Evolutionary conservation across 1,140 invertebrate genomes (phyloP), one percentile per base, ranked within the genome.

Genomic region (Cydia pomonella): DNA sequence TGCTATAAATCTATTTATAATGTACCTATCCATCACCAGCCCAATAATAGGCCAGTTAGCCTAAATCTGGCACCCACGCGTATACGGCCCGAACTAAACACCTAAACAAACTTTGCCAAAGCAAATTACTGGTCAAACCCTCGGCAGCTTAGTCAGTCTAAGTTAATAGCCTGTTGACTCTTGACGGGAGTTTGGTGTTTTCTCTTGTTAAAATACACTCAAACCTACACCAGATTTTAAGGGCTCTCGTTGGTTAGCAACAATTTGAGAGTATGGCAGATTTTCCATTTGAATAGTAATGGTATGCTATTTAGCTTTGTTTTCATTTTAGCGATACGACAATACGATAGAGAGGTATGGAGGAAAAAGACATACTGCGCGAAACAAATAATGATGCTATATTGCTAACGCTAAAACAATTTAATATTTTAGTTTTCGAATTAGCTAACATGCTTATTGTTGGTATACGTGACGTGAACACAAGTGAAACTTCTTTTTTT

Each of bases 121-220:
- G 21, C 64, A 69, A 69, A 69, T 69, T 41, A 69, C 29, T 69
- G 64, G 64, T 69, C 64, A 69, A 69, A 41, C 64, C 29, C 29
- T 69, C 64, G 29, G 29, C 33, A 38, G 64, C 64, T 69, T 69
- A 69, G 64, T 38, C 64, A 29, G 63, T 66, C 63, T 29, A 21
- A 69, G 64, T 69, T 69, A 69, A 69, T 21, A 38, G 64, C 64
- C 64, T 69, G 64, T 69, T 69, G 64, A 69, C 33, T 69, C 27
- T 27, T 38, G 29, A 10, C 64, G 12, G 13, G 29, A 69, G 64
- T 69, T 69, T 69, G 33, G n/a, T 69, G 29, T 69, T 69, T 69
- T 69, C 64, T 38, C 64, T 38, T 21, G 29, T 69, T 69, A 69
- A 69, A 69, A 41, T 69, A 59, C 18, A 23, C 21, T 59, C 53